phyloP scores from a whole-genome alignment of 2,888 invertebrate genomes.

The Danaus chrysippus region DNA sequence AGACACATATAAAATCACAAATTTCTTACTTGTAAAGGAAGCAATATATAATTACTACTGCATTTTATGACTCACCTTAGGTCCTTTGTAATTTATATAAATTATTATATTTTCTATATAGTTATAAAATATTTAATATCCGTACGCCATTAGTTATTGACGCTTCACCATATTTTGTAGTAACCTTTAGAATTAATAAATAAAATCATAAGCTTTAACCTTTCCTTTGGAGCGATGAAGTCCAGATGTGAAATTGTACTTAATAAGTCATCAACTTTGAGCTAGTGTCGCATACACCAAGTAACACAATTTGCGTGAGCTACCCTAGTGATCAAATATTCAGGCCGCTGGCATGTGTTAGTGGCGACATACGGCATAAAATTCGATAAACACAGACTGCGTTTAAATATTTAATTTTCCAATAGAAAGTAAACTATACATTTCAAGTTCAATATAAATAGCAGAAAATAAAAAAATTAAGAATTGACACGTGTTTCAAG shows the following conservation, averaged over 20 bases:
- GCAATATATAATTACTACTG: too few species aligned
- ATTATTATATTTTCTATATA: too few species aligned
- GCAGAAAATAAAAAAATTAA: too few species aligned
- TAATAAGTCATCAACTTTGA: slow-evolving; percentile 34
- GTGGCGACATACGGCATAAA: slow-evolving; percentile 24
- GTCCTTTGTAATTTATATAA: too few species aligned
- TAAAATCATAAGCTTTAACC: background rate
- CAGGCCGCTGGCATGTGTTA: slow-evolving; percentile 34
- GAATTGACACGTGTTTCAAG: too few species aligned
- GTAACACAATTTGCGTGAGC: slow-evolving; percentile 40
- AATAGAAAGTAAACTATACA: too few species aligned
- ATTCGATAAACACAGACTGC: background rate
- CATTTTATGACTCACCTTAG: too few species aligned
- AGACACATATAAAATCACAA: too few species aligned
- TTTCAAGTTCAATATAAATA: too few species aligned
- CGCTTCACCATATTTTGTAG: background rate
- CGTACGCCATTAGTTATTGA: background rate
- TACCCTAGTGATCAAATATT: slow-evolving; percentile 38
- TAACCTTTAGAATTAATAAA: background rate
- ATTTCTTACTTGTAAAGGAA: too few species aligned
- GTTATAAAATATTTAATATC: background rate
- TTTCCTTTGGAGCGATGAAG: slow-evolving; percentile 10
- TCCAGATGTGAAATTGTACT: slow-evolving; percentile 20
- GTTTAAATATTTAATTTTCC: background rate
- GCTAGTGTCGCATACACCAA: slow-evolving; percentile 32